These are phyloP conservation scores for Hemichromis elongatus DNA, from an alignment of 2,113 vertebrate genomes.

Conservation along the genomic window DNA sequence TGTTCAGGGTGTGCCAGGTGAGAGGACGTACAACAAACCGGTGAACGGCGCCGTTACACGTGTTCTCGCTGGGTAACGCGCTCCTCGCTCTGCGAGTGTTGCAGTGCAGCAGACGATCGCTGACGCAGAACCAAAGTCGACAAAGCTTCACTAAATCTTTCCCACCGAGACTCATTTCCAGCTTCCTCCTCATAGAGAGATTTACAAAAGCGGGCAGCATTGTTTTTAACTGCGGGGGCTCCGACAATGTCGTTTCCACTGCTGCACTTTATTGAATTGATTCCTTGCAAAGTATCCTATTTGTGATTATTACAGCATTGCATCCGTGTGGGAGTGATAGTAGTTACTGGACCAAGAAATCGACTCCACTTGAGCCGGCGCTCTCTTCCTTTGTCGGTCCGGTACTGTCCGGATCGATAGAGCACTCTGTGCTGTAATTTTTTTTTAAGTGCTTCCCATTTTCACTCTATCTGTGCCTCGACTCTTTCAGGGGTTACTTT, in stretches of 20 bases:
- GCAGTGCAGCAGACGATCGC: neutral
- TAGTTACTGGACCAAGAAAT: neutral
- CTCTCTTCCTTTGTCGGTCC: neutral
- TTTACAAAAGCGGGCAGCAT: neutral
- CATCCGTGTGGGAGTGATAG: neutral
- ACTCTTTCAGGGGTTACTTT: neutral
- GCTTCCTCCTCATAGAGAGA: neutral
- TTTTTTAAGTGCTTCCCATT: neutral
- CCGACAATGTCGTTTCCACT: neutral
- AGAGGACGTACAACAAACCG: fast-evolving
- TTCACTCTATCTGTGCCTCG: neutral
- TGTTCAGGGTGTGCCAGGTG: neutral
- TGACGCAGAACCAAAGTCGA: neutral
- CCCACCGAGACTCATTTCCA: neutral
- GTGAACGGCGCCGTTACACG: neutral
- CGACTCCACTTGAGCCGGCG: neutral
- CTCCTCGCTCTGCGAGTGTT: fast-evolving
- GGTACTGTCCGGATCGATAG: neutral
- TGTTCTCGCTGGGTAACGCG: neutral
- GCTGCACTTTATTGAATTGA: constrained; percentile 2
- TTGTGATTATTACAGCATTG: constrained; percentile 6
- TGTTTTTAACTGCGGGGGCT: neutral
- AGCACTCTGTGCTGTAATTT: constrained; percentile 5
- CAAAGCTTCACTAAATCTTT: neutral
- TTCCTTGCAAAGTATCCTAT: constrained; percentile 10